Evolutionary conservation across 2,888 invertebrate species (phyloP), one percentile per base, ranked within the genome.

Genomic region (Nemapogon koenigi): DNA sequence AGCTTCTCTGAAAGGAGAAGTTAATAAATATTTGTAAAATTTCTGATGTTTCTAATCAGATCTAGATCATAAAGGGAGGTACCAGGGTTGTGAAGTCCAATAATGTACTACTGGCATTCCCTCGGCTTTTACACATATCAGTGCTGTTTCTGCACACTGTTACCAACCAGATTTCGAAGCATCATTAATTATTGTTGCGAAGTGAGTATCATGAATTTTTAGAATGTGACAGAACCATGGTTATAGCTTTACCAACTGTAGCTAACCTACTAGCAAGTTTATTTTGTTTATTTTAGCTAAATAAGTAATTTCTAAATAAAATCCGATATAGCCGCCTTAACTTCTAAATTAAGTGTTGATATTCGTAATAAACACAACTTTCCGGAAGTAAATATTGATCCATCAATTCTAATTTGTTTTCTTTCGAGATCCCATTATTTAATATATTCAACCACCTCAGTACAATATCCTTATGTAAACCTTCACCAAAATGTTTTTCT

Each of bases 1-100:
- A 11, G 17, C 15, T n/a, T 16, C 11, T 33, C 33, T 33, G 33
- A 33, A 33, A 33, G 33, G 33, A 18, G 19, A 33, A 18, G 4
- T 6, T 18, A 35, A 26, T 11, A 35, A 18, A 10, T 25, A 4
- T n/a, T 3, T 35, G 26, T 15, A 35, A 3, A 15, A 14, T 16
- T 15, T 25, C 4, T 35, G 35, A 35, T 4, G 15, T 14, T 6
- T 25, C 3, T 4, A 35, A n/a, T n/a, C n/a, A n/a, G n/a, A 11
- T 14, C 15, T 35, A 4, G 2, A 36, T 14, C 39, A 44, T 4
- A 46, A 4, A 1, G 41, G n/a, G n/a, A n/a, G 46, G 15, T 33
- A 46, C 46, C 46, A 46, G 1, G 42, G 42, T 16, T 46, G 46
- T 3, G 42, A 37, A 3, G 42, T 38, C 46, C 43, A 46, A 10